Evolutionary conservation across 2,888 invertebrate genomes (phyloP).

Genomic region (Brassicogethes aeneus): DNA sequence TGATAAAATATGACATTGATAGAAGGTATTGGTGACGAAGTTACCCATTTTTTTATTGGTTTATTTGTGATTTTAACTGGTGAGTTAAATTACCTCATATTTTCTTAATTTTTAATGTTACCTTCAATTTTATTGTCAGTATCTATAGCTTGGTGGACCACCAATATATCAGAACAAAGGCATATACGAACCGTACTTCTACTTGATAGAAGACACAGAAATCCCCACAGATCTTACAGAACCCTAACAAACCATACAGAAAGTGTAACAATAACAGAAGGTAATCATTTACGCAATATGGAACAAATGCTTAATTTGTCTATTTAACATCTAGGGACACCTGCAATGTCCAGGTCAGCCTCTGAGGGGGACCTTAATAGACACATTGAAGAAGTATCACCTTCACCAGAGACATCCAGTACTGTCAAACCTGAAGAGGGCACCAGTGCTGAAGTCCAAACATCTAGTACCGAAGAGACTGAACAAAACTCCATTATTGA

Average conservation of each 20-base stretch:
- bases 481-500: conserved; percentile 41
- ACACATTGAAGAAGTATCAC: too few species aligned
- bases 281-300: conserved; percentile 19
- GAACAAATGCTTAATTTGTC: too few species aligned
- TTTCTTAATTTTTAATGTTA: background rate
- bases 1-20: conserved; percentile 56
- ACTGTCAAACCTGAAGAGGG: too few species aligned
- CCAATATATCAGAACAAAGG: conserved; percentile 48
- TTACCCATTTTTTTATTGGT: conserved; percentile 60
- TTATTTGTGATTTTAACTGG: conserved; percentile 44
- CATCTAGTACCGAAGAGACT: conserved; percentile 4
- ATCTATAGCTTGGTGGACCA: conserved; percentile 69
- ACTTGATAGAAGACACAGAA: conserved; percentile 48
- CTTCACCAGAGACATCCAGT: too few species aligned
- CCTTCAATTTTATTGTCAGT: conserved; percentile 40
- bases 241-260: conserved; percentile 36
- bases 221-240: conserved; percentile 37
- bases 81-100: conserved; percentile 23
- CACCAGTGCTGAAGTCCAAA: too few species aligned
- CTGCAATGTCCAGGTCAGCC: too few species aligned
- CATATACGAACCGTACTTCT: conserved; percentile 61
- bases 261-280: conserved; percentile 33
- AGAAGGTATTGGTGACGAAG: conserved; percentile 79
- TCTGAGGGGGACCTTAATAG: too few species aligned
- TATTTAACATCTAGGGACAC: too few species aligned